These are phyloP conservation scores for Hippocampus comes DNA, from an alignment of 2,113 vertebrate species.

Conservation along the genomic window DNA sequence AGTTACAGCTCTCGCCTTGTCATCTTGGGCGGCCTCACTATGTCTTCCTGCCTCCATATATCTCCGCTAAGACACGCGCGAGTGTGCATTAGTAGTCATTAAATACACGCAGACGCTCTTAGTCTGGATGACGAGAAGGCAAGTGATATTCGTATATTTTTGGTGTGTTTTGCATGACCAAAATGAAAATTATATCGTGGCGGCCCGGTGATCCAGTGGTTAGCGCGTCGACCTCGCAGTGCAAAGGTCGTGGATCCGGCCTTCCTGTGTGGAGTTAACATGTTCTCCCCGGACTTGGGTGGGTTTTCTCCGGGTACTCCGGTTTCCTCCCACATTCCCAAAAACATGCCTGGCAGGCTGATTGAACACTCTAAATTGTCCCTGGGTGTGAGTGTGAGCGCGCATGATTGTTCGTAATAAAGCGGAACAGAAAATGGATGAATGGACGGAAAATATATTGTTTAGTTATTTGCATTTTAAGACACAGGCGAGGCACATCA, in stretches of 20 bases:
- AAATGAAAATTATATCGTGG: neutral
- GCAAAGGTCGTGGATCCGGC: too few species aligned
- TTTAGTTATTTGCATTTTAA: neutral
- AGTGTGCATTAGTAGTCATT: neutral
- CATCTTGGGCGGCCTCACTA: slow-evolving; percentile 14
- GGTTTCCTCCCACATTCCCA: too few species aligned
- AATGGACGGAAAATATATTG: neutral
- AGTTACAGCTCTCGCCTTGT: slow-evolving; percentile 44
- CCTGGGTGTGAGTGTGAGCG: too few species aligned
- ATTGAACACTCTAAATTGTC: too few species aligned
- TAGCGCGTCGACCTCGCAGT: too few species aligned
- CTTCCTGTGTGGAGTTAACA: too few species aligned
- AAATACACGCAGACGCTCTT: slow-evolving; percentile 5
- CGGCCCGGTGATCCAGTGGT: too few species aligned
- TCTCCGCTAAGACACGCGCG: slow-evolving; percentile 14
- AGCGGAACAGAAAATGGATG: too few species aligned
- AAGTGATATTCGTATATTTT: neutral
- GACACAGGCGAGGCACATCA: neutral
- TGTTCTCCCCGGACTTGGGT: too few species aligned
- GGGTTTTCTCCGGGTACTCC: too few species aligned
- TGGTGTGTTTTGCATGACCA: neutral
- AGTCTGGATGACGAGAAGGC: neutral
- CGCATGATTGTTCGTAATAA: too few species aligned
- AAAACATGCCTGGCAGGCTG: too few species aligned
- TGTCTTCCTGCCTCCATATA: slow-evolving; percentile 12